These are phyloP conservation scores for Ophioderma brevispina DNA, from an alignment of 35 echinoderm and acorn worm genomes.

Conservation along the genomic window DNA sequence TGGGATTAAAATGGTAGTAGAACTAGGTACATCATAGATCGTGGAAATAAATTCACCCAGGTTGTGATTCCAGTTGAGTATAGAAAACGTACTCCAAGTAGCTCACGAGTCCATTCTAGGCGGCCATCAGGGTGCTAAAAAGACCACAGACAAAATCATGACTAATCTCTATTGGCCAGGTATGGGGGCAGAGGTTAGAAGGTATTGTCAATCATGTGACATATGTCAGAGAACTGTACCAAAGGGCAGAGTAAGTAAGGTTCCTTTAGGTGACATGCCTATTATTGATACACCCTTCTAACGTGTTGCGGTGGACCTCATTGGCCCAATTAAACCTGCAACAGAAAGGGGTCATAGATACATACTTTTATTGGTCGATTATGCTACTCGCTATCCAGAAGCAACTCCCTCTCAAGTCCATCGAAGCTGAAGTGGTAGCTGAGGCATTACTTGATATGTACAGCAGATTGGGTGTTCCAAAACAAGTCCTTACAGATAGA, in stretches of 20 bases:
- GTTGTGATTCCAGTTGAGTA: too few species aligned
- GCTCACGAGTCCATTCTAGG: conserved; percentile 42
- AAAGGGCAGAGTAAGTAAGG: conserved; percentile 40
- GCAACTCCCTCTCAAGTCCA: conserved; percentile 45
- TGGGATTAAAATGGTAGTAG: too few species aligned
- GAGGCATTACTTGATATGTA: conserved; percentile 71
- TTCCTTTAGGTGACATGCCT: conserved; percentile 59
- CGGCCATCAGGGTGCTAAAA: conserved; percentile 50
- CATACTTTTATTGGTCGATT: conserved; percentile 67
- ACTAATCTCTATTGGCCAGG: conserved; percentile 28
- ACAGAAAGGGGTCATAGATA: conserved; percentile 45
- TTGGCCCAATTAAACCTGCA: conserved; percentile 49
- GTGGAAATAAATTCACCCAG: too few species aligned
- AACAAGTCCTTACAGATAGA: conserved; percentile 68
- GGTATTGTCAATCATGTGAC: too few species aligned
- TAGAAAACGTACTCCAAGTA: conserved; percentile 38
- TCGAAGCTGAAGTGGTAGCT: conserved; percentile 59
- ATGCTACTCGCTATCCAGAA: conserved; percentile 79
- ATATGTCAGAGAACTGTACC: too few species aligned
- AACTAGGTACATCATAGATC: too few species aligned
- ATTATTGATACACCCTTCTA: conserved; percentile 60
- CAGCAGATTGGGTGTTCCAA: conserved; percentile 58
- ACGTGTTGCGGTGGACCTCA: conserved; percentile 57
- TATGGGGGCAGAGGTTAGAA: too few species aligned
- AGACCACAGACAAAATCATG: conserved; percentile 38